Base-by-base conservation (phyloP, 2,888 invertebrate species). In the Caenorhabditis plicata region DNA sequence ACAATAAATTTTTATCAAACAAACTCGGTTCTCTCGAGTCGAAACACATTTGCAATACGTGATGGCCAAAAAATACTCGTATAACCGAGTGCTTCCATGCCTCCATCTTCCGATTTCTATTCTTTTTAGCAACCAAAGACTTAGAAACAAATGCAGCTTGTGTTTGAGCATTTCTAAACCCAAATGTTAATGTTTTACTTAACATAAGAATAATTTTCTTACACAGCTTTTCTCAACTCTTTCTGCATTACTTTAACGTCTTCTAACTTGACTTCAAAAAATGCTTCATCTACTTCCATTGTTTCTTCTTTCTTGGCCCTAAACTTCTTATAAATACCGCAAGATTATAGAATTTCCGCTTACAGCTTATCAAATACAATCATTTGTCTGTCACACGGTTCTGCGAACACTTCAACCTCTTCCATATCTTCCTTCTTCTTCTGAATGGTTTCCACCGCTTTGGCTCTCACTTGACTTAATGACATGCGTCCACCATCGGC, bases 81-180 rank as follows among this genome's bases (percentile, higher is more conserved):
- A 75, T 49, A 4, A 75, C 74, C 11, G 66, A 55, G 45, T 75
- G 62, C 36, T 63, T 53, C 49, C 65, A 75, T 1, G 70, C 70
- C n/a, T 52, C 53, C 36, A 66, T 31, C 53, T 75, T 75, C 27
- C 62, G 44, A 22, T 70, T 55, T 4, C 61, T 53, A 47, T 75
- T 73, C 39, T 71, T 70, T 38, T 62, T 58, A 15, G 55, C 52
- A 13, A 75, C 22, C 31, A 55, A 70, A 2, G 48, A 36, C 17
- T 53, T 48, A 0, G 73, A 69, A 3, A 75, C 41, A 26, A 75
- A 58, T 22, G 69, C 67, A 2, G 65, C 48, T 32, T 75, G 63
- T 1, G 57, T 62, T 20, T 66, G 60, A 17, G 56, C 53, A 2
- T 48, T 50, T 11, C 68, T 73, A 43, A 58, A 62, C 61, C 23